Evolutionary conservation across 2,113 vertebrate species (phyloP), one percentile per base, ranked within the genome.

Genomic region (Phalacrocorax aristotelis): DNA sequence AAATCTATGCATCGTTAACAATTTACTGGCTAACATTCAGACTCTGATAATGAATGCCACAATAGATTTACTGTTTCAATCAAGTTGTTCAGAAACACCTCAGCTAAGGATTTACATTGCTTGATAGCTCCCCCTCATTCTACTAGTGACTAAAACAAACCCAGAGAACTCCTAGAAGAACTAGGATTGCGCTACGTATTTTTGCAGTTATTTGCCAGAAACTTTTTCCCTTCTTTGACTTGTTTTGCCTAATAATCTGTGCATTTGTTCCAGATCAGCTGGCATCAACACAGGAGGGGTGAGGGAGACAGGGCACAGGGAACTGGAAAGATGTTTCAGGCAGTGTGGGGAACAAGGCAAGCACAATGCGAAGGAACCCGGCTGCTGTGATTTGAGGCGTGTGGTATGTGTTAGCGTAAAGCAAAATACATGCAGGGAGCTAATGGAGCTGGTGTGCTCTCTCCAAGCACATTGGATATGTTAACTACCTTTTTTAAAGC

Each of bases 401-500:
- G 78, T 70, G 71, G 46, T 71, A 68, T 0, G 1, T 68, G 65
- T 64, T 90, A 81, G 60, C 27, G 15, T 54, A 65, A 77, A 95
- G 46, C 29, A 78, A 84, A 87, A 71, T 10, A 52, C 80, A 79
- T 21, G 48, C 90, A 83, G 89, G 30, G 89, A 93, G 77, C 29
- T 93, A 92, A 92, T 76, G 83, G 87, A 72, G 74, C 76, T 79
- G 40, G 70, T 90, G 81, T 84, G 48, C 61, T 54, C 49, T 90
- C 92, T 87, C 86, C 96, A 84, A 90, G 54, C 22, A 61, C 32
- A 16, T 46, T 95, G 72, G 86, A 49, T 95, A 93, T 89, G 88
- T 90, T 95, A 97, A 96, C 80, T 84, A 75, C 77, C 48, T 77
- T 84, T 92, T 95, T 78, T 6, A 91, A 95, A 95, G 95, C 48